These are phyloP conservation scores for Lophius piscatorius DNA, from an alignment of 2,113 vertebrate genomes.

Conservation along the genomic window DNA sequence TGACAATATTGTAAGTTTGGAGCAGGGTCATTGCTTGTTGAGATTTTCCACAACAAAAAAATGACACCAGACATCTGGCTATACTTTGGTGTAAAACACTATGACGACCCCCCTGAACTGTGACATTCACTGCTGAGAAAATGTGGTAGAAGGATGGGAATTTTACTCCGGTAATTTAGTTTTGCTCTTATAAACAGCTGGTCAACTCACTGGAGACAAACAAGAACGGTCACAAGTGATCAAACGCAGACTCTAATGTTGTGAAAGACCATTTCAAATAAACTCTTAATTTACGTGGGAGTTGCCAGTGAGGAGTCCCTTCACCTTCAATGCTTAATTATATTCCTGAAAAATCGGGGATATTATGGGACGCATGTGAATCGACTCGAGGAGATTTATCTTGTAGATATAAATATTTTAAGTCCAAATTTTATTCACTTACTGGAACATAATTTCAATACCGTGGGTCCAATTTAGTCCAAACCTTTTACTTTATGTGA, in stretches of 20 bases:
- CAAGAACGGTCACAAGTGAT: constrained; percentile 3
- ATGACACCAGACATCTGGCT: constrained; percentile 18
- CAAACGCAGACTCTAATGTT: constrained; percentile 10
- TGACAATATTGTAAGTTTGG: neutral
- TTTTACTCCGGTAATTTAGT: constrained; percentile 15
- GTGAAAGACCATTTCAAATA: constrained; percentile 6
- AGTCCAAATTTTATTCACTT: no score
- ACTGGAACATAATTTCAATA: no score
- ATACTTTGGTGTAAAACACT: constrained; percentile 12
- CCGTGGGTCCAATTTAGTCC: no score
- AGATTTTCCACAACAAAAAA: neutral
- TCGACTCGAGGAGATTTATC: no score
- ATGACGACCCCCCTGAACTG: constrained; percentile 15
- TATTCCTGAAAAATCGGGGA: no score
- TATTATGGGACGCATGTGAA: no score
- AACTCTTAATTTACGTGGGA: no score
- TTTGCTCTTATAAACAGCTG: constrained; percentile 11
- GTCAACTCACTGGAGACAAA: constrained; percentile 9
- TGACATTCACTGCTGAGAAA: constrained; percentile 31
- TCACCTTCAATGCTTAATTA: no score
- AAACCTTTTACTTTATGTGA: no score
- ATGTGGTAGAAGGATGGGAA: constrained; percentile 12
- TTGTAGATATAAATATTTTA: no score
- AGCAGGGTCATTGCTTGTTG: no score
- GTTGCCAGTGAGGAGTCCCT: no score